A percentile compares a stretch with the other conserved stretches of the same genome.
These are phyloP conservation scores for Drosophila anomalipes DNA, from an alignment of 2,888 invertebrate genomes.

Conservation along the genomic window DNA sequence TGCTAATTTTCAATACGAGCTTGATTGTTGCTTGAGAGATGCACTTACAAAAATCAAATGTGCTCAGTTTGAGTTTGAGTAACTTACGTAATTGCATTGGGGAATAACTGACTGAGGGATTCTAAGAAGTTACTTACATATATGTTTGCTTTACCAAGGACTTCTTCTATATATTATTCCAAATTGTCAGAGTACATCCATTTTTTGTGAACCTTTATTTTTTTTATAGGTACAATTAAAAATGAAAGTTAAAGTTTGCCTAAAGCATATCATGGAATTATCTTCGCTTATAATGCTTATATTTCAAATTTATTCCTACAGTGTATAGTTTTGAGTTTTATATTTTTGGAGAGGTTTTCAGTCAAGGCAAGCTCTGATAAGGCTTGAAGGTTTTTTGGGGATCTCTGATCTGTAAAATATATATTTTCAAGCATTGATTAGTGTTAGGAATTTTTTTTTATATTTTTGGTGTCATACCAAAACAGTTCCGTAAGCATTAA, in stretches of 20 bases:
- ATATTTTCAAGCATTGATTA: neutral
- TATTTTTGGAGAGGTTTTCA: slow-evolving; percentile 31
- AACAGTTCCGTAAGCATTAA: neutral
- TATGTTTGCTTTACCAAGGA: neutral
- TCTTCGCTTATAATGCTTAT: neutral
- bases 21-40: neutral
- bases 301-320: neutral
- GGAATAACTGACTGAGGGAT: neutral
- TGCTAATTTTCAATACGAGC: slow-evolving; percentile 36
- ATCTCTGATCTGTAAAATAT: neutral
- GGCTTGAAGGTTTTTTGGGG: slow-evolving; percentile 12
- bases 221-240: neutral
- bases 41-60: slow-evolving; percentile 15
- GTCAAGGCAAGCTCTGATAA: slow-evolving; percentile 61
- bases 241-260: neutral
- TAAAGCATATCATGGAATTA: too few relatives aligned
- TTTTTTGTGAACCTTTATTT: neutral
- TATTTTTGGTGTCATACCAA: neutral
- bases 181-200: neutral
- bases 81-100: neutral
- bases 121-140: neutral
- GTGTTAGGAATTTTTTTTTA: neutral
- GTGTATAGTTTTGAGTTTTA: slow-evolving; percentile 1
- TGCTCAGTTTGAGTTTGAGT: neutral
- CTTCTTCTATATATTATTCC: neutral